Conservation (phyloP, 1,140 invertebrate species). For the Drosophila bipectinata region DNA sequence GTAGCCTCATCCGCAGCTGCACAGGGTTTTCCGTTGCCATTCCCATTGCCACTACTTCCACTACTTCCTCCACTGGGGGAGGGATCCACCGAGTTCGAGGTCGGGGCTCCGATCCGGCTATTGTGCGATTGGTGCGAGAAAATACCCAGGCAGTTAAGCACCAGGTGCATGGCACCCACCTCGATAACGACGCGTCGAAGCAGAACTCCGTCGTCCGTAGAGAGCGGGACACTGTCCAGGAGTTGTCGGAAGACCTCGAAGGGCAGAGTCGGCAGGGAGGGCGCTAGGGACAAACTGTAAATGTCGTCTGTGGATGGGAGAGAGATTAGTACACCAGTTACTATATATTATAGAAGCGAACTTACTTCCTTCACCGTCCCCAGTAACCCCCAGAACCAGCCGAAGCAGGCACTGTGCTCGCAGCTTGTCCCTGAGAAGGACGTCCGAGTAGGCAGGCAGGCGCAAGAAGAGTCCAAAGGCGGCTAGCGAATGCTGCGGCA, state of each 20-base stretch:
- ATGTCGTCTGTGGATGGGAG: slow-evolving; percentile 87
- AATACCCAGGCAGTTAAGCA: slow-evolving; percentile 93
- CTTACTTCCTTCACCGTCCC: slow-evolving; percentile 94
- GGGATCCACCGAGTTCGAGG: slow-evolving; percentile 50
- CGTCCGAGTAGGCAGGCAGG: slow-evolving; percentile 94
- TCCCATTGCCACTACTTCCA: slow-evolving; percentile 48
- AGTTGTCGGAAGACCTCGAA: slow-evolving; percentile 93
- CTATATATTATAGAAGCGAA: slow-evolving; percentile 13
- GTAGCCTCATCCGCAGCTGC: slow-evolving; percentile 43
- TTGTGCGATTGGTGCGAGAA: slow-evolving; percentile 91
- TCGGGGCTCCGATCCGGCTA: slow-evolving; percentile 65
- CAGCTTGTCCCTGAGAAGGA: slow-evolving; percentile 92
- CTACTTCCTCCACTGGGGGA: slow-evolving; percentile 52
- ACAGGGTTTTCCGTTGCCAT: neutral
- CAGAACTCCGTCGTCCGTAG: slow-evolving; percentile 92
- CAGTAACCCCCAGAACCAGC: slow-evolving; percentile 93
- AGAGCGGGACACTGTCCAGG: slow-evolving; percentile 90
- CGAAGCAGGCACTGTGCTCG: slow-evolving; percentile 93
- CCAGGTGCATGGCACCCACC: slow-evolving; percentile 92
- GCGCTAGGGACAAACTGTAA: slow-evolving; percentile 89
- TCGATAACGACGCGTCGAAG: slow-evolving; percentile 92
- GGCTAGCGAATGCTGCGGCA: slow-evolving; percentile 94
- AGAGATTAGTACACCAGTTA: neutral
- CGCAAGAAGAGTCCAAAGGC: slow-evolving; percentile 95
- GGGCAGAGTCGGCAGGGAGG: slow-evolving; percentile 92